These are phyloP conservation scores for Labeo catla DNA, from an alignment of 2,113 vertebrate species.

Conservation along the genomic window DNA sequence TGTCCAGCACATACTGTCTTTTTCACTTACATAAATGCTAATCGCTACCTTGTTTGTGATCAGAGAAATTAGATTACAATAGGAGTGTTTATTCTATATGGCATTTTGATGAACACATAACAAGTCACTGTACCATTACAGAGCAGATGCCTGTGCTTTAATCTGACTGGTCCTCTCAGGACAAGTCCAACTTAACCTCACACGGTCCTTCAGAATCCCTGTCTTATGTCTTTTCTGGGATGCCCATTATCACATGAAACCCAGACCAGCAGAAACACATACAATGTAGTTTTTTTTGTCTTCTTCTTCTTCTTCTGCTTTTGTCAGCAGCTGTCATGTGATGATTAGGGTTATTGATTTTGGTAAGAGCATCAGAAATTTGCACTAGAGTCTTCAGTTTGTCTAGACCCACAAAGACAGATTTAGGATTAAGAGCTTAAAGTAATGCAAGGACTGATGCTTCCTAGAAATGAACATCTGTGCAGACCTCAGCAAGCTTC, in stretches of 20 bases:
- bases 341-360: conserved; percentile 32
- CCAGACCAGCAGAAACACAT: conserved; percentile 19
- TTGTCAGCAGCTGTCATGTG: not conserved
- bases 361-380: conserved; percentile 26
- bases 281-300: not conserved
- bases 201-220: conserved; percentile 47
- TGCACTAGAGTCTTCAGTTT: conserved; percentile 8
- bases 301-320: not conserved
- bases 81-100: not conserved
- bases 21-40: not conserved
- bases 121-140: conserved; percentile 19
- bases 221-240: conserved; percentile 7
- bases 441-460: conserved; percentile 2
- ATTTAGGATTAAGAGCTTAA: conserved; percentile 44
- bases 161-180: conserved; percentile 47
- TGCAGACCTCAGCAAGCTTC: conserved; percentile 9
- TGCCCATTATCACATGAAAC: conserved; percentile 3
- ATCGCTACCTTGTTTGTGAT: not conserved
- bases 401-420: conserved; percentile 22
- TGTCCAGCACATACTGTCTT: not conserved
- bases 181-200: conserved; percentile 49
- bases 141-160: conserved; percentile 47
- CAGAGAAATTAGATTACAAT: not conserved
- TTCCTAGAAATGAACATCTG: conserved; percentile 41
- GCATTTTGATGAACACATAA: conserved; percentile 25